These are phyloP conservation scores for Actenoides hombroni DNA, from an alignment of 2,113 vertebrate species.

Conservation along the genomic window DNA sequence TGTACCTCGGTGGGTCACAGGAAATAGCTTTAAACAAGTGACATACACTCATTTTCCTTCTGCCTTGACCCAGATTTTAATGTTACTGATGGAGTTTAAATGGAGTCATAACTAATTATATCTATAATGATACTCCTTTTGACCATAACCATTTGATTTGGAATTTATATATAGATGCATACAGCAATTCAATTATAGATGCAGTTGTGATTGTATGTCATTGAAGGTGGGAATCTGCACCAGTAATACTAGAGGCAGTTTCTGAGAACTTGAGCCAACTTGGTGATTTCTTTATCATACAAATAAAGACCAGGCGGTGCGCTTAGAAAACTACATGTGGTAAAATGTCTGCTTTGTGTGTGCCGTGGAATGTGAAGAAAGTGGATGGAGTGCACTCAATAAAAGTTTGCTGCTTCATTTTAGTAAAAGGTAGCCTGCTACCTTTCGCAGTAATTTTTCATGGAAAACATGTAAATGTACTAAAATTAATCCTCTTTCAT, in stretches of 20 bases:
- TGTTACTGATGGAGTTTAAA: neutral
- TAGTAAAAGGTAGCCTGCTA: neutral
- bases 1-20: neutral
- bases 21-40: neutral
- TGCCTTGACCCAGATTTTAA: constrained; percentile 18
- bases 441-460: neutral
- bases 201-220: neutral
- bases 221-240: neutral
- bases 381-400: neutral
- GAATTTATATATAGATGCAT: neutral
- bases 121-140: neutral
- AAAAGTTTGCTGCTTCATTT: neutral
- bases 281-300: neutral
- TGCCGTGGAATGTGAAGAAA: neutral
- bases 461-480: neutral
- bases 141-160: neutral
- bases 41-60: neutral
- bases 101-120: constrained; percentile 2
- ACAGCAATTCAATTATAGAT: neutral
- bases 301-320: neutral
- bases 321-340: neutral
- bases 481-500: neutral
- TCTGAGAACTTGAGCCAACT: neutral
- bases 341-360: neutral
- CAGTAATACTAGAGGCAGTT: neutral